Evolutionary conservation across 2,797 vertebrate genomes (phyloP), one percentile per base, ranked within the genome.

Genomic region (Bufotes viridis): DNA sequence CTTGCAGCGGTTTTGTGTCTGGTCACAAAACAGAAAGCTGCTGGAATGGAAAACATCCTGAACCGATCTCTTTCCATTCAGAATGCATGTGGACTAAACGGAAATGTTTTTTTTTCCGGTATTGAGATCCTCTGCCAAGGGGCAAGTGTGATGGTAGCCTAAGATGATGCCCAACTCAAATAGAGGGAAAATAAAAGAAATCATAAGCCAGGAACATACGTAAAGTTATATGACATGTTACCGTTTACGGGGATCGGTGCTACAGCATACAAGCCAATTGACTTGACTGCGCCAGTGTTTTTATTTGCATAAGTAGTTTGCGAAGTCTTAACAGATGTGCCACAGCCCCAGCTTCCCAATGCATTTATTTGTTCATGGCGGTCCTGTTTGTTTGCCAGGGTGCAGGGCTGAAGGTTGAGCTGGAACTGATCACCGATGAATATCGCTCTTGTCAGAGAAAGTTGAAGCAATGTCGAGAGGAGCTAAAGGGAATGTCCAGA

Each of bases 381-480:
- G 22, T 34, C 26, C 7, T 22, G 65, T 29, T 29, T 15, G 22
- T 81, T 24, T 88, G 29, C 8, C 92, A 98, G 97, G 97, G 96
- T 91, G 90, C 65, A 87, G 95, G 97, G 91, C 94, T 98, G 92
- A 96, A 95, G 90, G 88, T 67, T 0, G 97, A 97, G 91, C 93
- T 98, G 92, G 95, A 96, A 78, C 89, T 90, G 53, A 93, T 98
- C 92, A 94, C 96, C 63, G 94, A 96, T 67, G 96, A 98, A 92
- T 97, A 96, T 90, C 94, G 92, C 90, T 95, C 94, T 91, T 97
- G 95, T 92, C 95, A 97, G 93, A 92, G 58, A 81, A 95, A 96
- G 78, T 93, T 97, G 94, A 94, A 94, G 78, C 96, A 96, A 92
- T 97, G 96, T 92, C 95, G 95, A n/a, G 94, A 97, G 0, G 96